A percentile compares a stretch with the other conserved stretches of the same genome.
These are phyloP conservation scores for Sphaerophoria taeniata DNA, from an alignment of 2,888 invertebrate species.

Conservation along the genomic window DNA sequence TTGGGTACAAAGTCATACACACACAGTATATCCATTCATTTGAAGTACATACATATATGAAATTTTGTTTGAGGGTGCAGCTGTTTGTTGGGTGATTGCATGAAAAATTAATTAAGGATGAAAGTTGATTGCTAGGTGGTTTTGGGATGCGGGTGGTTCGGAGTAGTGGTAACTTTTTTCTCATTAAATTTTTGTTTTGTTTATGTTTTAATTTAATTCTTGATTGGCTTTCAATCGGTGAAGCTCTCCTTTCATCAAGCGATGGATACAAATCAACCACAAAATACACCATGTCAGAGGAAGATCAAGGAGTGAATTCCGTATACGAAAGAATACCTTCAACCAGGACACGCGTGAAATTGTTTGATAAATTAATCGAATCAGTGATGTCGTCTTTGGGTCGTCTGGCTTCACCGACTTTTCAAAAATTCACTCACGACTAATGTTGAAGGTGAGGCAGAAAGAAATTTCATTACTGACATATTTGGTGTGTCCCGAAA, in stretches of 20 bases:
- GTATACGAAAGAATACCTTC: slow-evolving; percentile 17
- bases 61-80: slow-evolving; percentile 52
- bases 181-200: slow-evolving; percentile 19
- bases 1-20: not conserved
- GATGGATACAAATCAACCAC: not conserved
- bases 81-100: slow-evolving; percentile 64
- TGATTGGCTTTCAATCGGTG: slow-evolving; percentile 58
- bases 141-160: slow-evolving; percentile 16
- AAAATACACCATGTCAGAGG: not conserved
- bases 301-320: slow-evolving; percentile 44
- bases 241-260: not conserved
- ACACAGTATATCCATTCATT: slow-evolving; percentile 21
- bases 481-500: slow-evolving; percentile 7
- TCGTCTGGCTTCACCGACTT: slow-evolving; percentile 1
- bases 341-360: slow-evolving; percentile 57
- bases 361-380: slow-evolving; percentile 68
- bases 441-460: not conserved
- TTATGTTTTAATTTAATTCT: slow-evolving; percentile 58
- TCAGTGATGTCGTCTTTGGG: slow-evolving; percentile 41
- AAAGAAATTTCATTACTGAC: slow-evolving; percentile 63
- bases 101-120: slow-evolving; percentile 74
- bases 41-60: slow-evolving; percentile 47
- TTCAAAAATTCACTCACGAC: slow-evolving; percentile 59
- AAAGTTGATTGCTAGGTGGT: slow-evolving; percentile 61
- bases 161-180: slow-evolving; percentile 3